phyloP scores from a whole-genome alignment of 2,797 vertebrate genomes.

The Lagorchestes hirsutus region DNA sequence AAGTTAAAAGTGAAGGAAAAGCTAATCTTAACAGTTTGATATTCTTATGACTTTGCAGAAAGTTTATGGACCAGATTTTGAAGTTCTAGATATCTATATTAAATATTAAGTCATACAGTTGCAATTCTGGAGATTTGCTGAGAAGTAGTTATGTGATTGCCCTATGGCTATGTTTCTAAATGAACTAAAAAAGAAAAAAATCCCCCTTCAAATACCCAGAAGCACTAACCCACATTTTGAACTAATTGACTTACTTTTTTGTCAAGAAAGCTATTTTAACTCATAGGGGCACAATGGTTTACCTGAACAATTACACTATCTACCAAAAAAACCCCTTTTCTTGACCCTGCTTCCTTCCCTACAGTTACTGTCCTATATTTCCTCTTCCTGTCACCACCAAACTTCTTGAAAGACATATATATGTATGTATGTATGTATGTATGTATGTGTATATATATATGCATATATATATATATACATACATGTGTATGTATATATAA shows the following conservation, averaged over 20 bases:
- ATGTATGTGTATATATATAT: no score
- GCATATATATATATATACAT: no score
- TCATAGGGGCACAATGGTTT: constrained; percentile 76
- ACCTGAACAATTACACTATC: constrained; percentile 70
- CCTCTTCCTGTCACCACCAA: background rate
- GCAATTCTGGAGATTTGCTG: constrained; percentile 47
- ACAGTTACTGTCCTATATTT: constrained; percentile 3
- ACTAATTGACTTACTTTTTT: constrained; percentile 84
- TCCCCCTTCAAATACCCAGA: constrained; percentile 81
- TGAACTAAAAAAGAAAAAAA: constrained; percentile 79
- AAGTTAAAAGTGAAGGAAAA: constrained; percentile 5
- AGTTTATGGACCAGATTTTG: constrained; percentile 60
- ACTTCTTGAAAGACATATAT: background rate
- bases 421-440: no score
- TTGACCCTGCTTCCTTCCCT: background rate
- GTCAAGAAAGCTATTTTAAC: constrained; percentile 80
- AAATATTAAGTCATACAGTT: constrained; percentile 33
- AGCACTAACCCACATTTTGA: constrained; percentile 84
- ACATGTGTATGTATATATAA: no score
- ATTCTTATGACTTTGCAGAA: constrained; percentile 42
- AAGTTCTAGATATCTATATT: constrained; percentile 57
- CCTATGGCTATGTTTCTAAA: constrained; percentile 78
- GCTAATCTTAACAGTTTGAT: background rate
- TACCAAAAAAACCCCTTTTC: background rate
- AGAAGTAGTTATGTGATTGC: constrained; percentile 63